Evolutionary conservation across 2,888 invertebrate genomes (phyloP), one percentile per base, ranked within the genome.

Genomic region (Agrochola circellaris): DNA sequence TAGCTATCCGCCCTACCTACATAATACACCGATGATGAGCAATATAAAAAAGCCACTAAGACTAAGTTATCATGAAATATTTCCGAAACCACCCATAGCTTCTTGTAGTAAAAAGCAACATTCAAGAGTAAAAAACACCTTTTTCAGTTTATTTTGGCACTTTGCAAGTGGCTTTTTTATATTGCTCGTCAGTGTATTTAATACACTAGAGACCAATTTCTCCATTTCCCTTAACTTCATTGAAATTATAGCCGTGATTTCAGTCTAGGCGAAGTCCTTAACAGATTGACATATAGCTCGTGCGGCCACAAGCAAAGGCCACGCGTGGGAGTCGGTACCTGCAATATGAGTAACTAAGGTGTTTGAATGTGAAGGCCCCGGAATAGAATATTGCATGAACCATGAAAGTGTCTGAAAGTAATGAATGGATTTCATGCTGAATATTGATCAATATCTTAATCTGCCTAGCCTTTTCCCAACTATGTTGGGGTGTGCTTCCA

Each of bases 321-420:
- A 64, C 17, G 68, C 42, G 83, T 79, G 64, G 83, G 77, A 20
- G 48, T 64, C 15, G 20, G 13, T 34, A 13, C 15, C 48, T 58
- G 82, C 82, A 61, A 20, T 66, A 76, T 56, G 65, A 82, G 45
- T 60, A 75, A 60, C 23, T 15, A 11, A 38, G 26, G 11, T 17
- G 17, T 64, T 38, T 48, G 62, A 79, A 82, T 75, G 79, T 75
- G 58, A 75, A 82, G 65, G 82, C 26, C 30, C n/a, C 15, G 42
- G 26, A 34, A 65, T 54, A 45, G 6, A 11, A 26, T 2, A 26
- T 26, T 82, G n/a, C 76, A 82, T 79, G 65, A 82, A 11, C 82
- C 54, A 75, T 75, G 26, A 26, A 42, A 13, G 1, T 17, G 26
- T 58, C 30, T 6, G 23, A 17, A 73, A 30, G 15, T 45, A 58